These are phyloP conservation scores for Drosophila peninsularis DNA, from an alignment of 2,888 invertebrate species.

Conservation along the genomic window DNA sequence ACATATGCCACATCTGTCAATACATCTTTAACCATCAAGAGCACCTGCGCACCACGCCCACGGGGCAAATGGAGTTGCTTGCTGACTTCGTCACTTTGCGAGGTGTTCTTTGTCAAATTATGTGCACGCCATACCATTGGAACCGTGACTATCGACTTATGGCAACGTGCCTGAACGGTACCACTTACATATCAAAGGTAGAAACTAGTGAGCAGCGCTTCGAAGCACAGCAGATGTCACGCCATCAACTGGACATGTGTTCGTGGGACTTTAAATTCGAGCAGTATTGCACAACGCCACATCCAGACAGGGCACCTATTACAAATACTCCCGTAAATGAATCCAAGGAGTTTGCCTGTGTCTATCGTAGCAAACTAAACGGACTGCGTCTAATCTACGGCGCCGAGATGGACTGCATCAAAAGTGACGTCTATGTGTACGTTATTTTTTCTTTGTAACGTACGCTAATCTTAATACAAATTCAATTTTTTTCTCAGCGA, in stretches of 20 bases:
- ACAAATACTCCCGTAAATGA: constrained; percentile 58
- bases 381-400: constrained; percentile 48
- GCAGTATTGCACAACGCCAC: constrained; percentile 44
- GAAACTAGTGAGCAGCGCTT: constrained; percentile 25
- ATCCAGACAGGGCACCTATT: constrained; percentile 37
- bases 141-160: constrained; percentile 20
- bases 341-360: constrained; percentile 44
- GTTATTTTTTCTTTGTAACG: background rate
- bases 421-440: constrained; percentile 43
- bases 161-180: constrained; percentile 54
- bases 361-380: constrained; percentile 37
- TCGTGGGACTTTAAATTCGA: constrained; percentile 75
- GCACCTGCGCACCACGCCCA: constrained; percentile 8
- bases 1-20: constrained; percentile 28
- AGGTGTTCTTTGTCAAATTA: constrained; percentile 57
- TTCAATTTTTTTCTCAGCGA: constrained; percentile 30
- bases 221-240: constrained; percentile 7
- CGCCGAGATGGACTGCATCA: constrained; percentile 66
- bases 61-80: constrained; percentile 10
- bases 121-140: constrained; percentile 58
- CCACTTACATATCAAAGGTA: constrained; percentile 51
- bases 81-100: constrained; percentile 53
- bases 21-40: constrained; percentile 50
- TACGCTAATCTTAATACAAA: background rate
- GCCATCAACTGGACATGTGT: constrained; percentile 46